phyloP scores from a whole-genome alignment of 2,888 invertebrate genomes.

The Pinctada fucata region DNA sequence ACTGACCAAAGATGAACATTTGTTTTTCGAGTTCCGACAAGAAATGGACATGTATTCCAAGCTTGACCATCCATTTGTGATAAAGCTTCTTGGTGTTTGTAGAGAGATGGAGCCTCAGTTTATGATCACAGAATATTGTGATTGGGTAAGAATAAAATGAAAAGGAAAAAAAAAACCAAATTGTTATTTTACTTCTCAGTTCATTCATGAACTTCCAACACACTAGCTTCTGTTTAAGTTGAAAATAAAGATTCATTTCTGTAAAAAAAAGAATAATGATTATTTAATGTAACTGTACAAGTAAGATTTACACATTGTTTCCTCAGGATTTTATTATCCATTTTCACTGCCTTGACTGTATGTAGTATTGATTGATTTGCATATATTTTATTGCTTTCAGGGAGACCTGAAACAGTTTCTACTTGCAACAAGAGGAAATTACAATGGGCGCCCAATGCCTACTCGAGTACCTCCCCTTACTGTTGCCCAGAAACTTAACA shows the following conservation, averaged over 20 bases:
- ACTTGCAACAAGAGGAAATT: constrained; percentile 80
- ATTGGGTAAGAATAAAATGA: constrained; percentile 85
- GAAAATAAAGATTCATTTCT: neutral
- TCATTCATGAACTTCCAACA: too few relatives aligned
- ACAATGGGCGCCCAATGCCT: constrained; percentile 76
- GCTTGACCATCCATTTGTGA: constrained; percentile 88
- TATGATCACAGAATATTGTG: constrained; percentile 92
- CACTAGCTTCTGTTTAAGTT: neutral
- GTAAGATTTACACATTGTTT: too few relatives aligned
- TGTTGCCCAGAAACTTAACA: constrained; percentile 76
- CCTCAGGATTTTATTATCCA: too few relatives aligned
- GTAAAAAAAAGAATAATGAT: neutral
- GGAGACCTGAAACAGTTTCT: constrained; percentile 91
- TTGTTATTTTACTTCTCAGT: too few relatives aligned
- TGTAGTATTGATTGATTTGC: too few relatives aligned
- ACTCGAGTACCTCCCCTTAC: constrained; percentile 82
- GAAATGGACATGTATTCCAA: constrained; percentile 92
- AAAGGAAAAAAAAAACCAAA: too few relatives aligned
- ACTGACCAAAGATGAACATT: constrained; percentile 69
- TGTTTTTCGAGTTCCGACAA: constrained; percentile 85
- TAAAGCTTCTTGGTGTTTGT: constrained; percentile 88
- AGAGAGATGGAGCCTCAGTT: constrained; percentile 87
- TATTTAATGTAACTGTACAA: too few relatives aligned
- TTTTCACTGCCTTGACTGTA: too few relatives aligned
- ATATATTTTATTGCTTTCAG: constrained; percentile 77